These are phyloP conservation scores for Neopelma chrysocephalum DNA, from an alignment of 2,797 vertebrate genomes.

Conservation along the genomic window DNA sequence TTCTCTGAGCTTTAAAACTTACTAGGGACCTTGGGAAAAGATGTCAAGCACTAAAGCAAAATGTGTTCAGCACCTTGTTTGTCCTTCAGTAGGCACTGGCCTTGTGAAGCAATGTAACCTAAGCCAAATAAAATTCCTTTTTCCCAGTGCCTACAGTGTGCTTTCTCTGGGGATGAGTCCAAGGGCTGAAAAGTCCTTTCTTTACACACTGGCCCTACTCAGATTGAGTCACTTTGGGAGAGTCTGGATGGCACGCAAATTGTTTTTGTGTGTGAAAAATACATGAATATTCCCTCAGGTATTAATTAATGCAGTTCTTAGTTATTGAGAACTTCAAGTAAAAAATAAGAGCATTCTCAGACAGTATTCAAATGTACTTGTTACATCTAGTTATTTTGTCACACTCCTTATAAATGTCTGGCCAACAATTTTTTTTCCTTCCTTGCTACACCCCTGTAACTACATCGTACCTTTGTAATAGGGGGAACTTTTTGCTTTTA, in stretches of 20 bases:
- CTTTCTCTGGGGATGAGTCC: rapidly evolving
- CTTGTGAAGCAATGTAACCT: neutral
- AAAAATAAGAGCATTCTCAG: neutral
- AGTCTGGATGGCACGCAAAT: neutral
- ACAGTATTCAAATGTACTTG: neutral
- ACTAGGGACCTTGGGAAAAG: neutral
- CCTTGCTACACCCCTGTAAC: neutral
- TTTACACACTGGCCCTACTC: neutral
- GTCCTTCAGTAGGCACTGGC: neutral
- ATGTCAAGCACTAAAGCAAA: neutral
- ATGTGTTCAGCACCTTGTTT: neutral
- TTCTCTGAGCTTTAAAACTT: neutral
- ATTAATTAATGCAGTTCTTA: conserved; percentile 1
- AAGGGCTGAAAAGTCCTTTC: neutral
- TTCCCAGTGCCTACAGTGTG: neutral
- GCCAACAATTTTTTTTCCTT: neutral
- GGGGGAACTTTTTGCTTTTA: neutral
- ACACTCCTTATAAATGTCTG: neutral
- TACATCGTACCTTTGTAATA: neutral
- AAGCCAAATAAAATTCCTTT: neutral
- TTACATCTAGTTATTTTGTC: neutral
- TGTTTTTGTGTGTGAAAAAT: neutral
- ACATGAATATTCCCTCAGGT: neutral
- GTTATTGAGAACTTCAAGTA: conserved; percentile 2
- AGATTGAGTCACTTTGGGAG: neutral